Percentiles rank a stretch among this genome's conserved stretches.
phyloP scores from a whole-genome alignment of 2,797 vertebrate species.

The Chromobotia macracanthus region DNA sequence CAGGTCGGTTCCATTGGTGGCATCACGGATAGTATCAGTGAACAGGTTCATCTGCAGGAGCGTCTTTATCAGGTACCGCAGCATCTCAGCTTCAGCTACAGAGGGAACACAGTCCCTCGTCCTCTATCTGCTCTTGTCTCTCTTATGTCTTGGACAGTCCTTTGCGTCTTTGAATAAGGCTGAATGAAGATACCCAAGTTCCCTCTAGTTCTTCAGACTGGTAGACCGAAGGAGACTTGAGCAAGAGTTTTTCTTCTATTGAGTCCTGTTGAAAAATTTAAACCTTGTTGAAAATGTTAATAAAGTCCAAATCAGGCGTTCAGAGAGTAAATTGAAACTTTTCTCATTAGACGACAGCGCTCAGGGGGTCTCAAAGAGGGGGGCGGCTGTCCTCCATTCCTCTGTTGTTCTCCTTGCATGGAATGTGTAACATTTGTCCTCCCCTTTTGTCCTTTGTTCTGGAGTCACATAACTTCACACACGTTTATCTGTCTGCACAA shows the following conservation, averaged over 20 bases:
- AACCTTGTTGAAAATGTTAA: conserved; percentile 36
- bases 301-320: conserved; percentile 46
- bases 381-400: conserved; percentile 57
- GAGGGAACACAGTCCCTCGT: conserved; percentile 48
- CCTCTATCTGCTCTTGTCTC: conserved; percentile 3
- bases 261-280: neutral
- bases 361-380: conserved; percentile 51
- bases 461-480: conserved; percentile 85
- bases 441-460: conserved; percentile 76
- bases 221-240: conserved; percentile 22
- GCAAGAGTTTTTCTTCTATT: conserved; percentile 28
- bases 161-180: conserved; percentile 10
- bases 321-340: conserved; percentile 55
- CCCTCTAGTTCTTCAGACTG: conserved; percentile 18
- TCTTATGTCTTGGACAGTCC: conserved; percentile 13
- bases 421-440: conserved; percentile 67
- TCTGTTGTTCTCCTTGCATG: conserved; percentile 60
- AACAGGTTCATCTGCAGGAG: conserved; percentile 98
- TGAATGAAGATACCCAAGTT: neutral
- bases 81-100: conserved; percentile 76
- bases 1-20: conserved; percentile 83
- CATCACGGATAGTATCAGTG: conserved; percentile 83
- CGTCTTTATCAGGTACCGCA: conserved; percentile 95
- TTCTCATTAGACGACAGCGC: conserved; percentile 48
- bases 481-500: conserved; percentile 66